A percentile compares a stretch with the other conserved stretches of the same genome.
phyloP scores from a whole-genome alignment of 1,140 invertebrate species.

The Camponotus vicinus region DNA sequence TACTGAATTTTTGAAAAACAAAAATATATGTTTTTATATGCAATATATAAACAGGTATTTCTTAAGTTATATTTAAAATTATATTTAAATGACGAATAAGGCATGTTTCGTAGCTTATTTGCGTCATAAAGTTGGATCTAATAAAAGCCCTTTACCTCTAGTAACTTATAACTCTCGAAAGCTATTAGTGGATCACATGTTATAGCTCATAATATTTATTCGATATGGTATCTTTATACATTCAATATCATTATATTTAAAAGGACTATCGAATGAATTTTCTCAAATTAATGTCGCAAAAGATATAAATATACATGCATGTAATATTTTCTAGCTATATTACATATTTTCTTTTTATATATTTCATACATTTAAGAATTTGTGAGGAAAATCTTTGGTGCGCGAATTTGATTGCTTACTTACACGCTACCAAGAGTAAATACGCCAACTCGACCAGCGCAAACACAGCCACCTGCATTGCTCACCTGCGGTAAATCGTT shows the following conservation, averaged over 20 bases:
- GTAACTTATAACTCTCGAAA: constrained; percentile 2
- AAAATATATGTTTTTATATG: background rate
- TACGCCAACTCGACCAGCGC: background rate
- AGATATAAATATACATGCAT: no score
- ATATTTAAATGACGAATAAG: background rate
- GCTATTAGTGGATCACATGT: background rate
- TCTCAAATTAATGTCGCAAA: background rate
- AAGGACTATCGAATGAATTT: background rate
- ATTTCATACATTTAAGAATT: background rate
- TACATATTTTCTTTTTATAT: no score
- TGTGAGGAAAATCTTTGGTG: background rate
- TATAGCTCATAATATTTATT: background rate
- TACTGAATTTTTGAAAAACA: background rate
- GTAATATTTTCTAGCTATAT: no score
- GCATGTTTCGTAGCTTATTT: background rate
- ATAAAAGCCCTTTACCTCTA: background rate
- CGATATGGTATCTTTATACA: background rate
- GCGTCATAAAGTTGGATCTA: background rate
- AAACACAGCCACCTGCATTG: constrained; percentile 36
- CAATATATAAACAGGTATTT: no score
- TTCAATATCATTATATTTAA: background rate
- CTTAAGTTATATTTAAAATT: background rate
- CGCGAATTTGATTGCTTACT: background rate
- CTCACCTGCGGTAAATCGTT: constrained; percentile 42
- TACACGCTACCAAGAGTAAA: background rate